Percentiles rank a stretch among this genome's conserved stretches.
Conservation (phyloP, 2,797 vertebrate species). For the Gouania willdenowi region DNA sequence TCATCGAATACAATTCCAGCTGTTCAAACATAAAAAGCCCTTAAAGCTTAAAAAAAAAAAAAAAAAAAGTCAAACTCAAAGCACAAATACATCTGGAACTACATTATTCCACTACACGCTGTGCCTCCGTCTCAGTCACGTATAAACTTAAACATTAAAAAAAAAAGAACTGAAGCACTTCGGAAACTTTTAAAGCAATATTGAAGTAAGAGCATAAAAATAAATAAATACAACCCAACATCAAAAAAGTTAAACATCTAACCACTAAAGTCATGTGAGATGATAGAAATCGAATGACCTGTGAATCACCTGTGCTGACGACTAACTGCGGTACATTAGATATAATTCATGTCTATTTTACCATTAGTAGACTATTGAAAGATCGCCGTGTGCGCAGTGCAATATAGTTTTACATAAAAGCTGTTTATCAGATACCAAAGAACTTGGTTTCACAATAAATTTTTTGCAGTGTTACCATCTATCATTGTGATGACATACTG, state of each 20-base stretch:
- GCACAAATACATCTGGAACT: slow-evolving; percentile 17
- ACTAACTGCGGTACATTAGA: slow-evolving; percentile 22
- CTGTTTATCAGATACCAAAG: slow-evolving; percentile 18
- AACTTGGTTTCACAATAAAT: slow-evolving; percentile 7
- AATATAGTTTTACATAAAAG: slow-evolving; percentile 37
- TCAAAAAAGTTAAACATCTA: slow-evolving; percentile 43
- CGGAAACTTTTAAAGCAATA: slow-evolving; percentile 37
- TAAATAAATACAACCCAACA: slow-evolving; percentile 64
- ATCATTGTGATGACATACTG: slow-evolving; percentile 22
- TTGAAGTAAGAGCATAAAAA: slow-evolving; percentile 25
- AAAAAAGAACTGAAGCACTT: slow-evolving; percentile 45
- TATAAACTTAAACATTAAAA: slow-evolving; percentile 26
- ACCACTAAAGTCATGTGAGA: slow-evolving; percentile 9
- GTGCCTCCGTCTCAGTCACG: slow-evolving; percentile 19
- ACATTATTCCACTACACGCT: slow-evolving; percentile 26
- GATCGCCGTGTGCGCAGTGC: slow-evolving; percentile 44
- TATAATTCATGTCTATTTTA: slow-evolving; percentile 31
- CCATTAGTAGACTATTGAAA: slow-evolving; percentile 43
- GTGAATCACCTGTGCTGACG: slow-evolving; percentile 32
- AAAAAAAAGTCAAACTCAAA: slow-evolving; percentile 59
- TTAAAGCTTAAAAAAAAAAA: slow-evolving; percentile 55
- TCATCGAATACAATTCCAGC: slow-evolving; percentile 62
- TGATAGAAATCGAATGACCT: slow-evolving; percentile 37
- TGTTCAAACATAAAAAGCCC: slow-evolving; percentile 68
- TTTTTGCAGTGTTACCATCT: slow-evolving; percentile 17